Base-by-base conservation (phyloP, 2,888 invertebrate genomes). In the Apotomis capreana region DNA sequence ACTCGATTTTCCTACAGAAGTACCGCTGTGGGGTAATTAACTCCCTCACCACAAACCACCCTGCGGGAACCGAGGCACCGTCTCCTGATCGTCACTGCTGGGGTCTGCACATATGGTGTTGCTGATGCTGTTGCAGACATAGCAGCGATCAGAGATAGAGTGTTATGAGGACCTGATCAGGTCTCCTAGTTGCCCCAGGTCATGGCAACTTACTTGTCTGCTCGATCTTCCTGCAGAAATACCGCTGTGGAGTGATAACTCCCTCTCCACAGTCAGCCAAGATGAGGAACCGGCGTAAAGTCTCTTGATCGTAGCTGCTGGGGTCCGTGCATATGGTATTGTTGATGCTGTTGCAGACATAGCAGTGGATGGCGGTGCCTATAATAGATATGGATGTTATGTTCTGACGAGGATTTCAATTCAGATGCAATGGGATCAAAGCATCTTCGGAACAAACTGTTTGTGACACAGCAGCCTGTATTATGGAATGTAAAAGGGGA, bases 161-260 rank as follows among this genome's bases (percentile, higher is more conserved):
- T 26, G 26, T 26, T 2, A 26, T 26, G 26, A 26, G 26, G 26
- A 26, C 15, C 15, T 26, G 26, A 26, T 1, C 26, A 26, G 26
- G 26, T 26, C 26, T 26, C 26, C 26, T 26, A 26, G 26, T 26
- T 26, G 26, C 26, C 26, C 26, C 26, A 26, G 26, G 26, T 26
- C 26, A 26, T 26, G 26, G 26, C 26, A 2, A 88, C 92, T 87
- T 84, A 95, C 96, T 94, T 77, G 94, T 95, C 80, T 96, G 95
- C 1, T 94, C 89, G 36, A 96, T 95, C 86, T 96, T 97, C 76
- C 97, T 92, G 84, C 97, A 97, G 89, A 96, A 96, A 76, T 95
- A 94, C 13, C 78, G 81, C 6, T 80, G 75, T 0, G 94, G 74
- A 73, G 77, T 76, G 54, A 85, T 89, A 8, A 84, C 79, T 60